A percentile compares a stretch with the other conserved stretches of the same genome.
These are phyloP conservation scores for Drosophila lacteicornis DNA, from an alignment of 1,140 invertebrate genomes.

Conservation along the genomic window DNA sequence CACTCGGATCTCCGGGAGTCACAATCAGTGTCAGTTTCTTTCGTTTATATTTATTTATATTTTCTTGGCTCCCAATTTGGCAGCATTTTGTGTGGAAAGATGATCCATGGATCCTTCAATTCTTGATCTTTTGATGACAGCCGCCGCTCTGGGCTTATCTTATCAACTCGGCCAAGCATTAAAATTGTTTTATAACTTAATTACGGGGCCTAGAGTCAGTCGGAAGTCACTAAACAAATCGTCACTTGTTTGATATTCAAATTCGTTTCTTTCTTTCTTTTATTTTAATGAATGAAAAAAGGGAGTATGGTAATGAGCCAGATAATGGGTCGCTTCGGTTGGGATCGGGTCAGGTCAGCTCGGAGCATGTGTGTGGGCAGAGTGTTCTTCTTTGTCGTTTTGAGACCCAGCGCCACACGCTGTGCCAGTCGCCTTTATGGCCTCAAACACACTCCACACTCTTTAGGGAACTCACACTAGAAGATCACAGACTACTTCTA, in stretches of 20 bases:
- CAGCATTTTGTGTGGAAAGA: background rate
- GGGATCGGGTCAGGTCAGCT: background rate
- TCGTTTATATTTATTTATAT: background rate
- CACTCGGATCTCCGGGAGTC: too few species aligned
- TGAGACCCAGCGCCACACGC: conserved; percentile 62
- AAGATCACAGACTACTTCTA: conserved; percentile 50
- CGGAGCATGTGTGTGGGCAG: conserved; percentile 52
- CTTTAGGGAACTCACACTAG: background rate
- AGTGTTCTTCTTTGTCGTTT: background rate
- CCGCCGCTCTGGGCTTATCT: conserved; percentile 56
- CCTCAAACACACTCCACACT: conserved; percentile 18
- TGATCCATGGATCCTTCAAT: conserved; percentile 9
- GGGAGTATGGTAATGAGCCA: conserved; percentile 45
- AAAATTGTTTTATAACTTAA: conserved; percentile 81
- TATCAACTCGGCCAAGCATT: conserved; percentile 61
- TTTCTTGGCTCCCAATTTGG: background rate
- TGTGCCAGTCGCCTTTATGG: conserved; percentile 60
- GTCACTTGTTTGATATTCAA: conserved; percentile 79
- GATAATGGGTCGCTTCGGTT: conserved; percentile 21
- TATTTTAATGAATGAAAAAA: conserved; percentile 66
- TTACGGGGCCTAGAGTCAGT: conserved; percentile 32
- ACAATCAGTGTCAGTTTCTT: conserved; percentile 21
- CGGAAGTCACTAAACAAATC: conserved; percentile 56
- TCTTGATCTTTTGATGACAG: conserved; percentile 40
- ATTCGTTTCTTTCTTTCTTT: conserved; percentile 34